Base-by-base conservation (phyloP, 2,113 vertebrate species). In the Cromileptes altivelis region DNA sequence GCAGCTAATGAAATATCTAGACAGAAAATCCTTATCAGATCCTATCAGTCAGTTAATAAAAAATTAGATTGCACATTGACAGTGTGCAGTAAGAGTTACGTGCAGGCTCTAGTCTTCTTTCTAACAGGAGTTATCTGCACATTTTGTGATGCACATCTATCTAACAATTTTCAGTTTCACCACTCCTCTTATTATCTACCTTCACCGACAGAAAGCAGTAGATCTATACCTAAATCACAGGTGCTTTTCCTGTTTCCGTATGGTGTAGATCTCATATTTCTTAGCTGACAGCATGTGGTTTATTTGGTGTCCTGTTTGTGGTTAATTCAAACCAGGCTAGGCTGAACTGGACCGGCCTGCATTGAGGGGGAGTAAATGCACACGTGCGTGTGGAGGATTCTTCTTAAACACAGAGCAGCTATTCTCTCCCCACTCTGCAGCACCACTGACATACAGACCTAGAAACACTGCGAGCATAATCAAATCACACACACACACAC, bases 381-480 rank as follows among this genome's bases (percentile, higher is more conserved):
- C 63, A 70, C 53, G 60, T 69, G 75, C 67, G 60, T 50, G 70
- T 56, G 50, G 30, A 75, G 58, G 78, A 88, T 88, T 82, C 89
- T 64, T 79, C 65, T 75, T 68, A 63, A 60, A 55, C 77, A 94
- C 88, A 93, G 88, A 82, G 85, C 72, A 53, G 80, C 89, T 82
- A 85, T 94, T 95, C 90, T 91, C 88, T 70, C 70, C 27, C 8
- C 42, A 19, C 77, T 86, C 76, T 55, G 79, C 63, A 78, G 88
- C 82, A 25, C 78, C 80, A 82, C 85, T 93, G 92, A 95, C 93
- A 94, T 94, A 95, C 87, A 94, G 91, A 94, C 93, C 92, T 81
- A 94, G 88, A 95, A 93, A 94, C 84, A 74, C 86, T 57, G 83
- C 47, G 50, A 75, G 77, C 81, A 88, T 76, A 86, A 88, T 92